Base-by-base conservation (phyloP, 2,888 invertebrate species). In the Nemotelus nigrinus region DNA sequence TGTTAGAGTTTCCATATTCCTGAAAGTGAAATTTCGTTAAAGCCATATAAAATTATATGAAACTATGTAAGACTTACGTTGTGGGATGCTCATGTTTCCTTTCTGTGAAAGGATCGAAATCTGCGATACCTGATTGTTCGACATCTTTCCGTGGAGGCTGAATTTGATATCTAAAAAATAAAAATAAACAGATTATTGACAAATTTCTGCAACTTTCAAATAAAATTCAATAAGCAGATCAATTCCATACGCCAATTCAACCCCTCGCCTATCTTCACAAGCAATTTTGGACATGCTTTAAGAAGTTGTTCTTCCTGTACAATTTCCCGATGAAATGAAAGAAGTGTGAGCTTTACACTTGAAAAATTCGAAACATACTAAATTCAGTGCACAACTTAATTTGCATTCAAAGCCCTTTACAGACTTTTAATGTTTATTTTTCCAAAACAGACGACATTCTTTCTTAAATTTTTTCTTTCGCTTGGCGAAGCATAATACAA, bases 1-100 rank as follows among this genome's bases (percentile, higher is more conserved):
- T 82, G 96, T 96, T 82, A 98, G 89, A 0, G 97, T 96, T 86
- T 96, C 96, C 88, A 92, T 91, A 88, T 96, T 95, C 80, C 97
- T 97, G 88, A n/a, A 84, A 57, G 58, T 70, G 10, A 8, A 45
- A 39, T 60, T 57, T 47, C 8, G 55, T 39, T 8, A 25, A 41
- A 39, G 43, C 7, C 60, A 41, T 47, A 64, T 67, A 39, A n/a
- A 53, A 50, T 50, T 48, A n/a, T 3, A 74, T 5, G 44, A 39
- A 47, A 64, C 53, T 68, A 25, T 43, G 63, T 58, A 41, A 70
- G 71, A 90, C 94, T 93, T 90, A 95, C 94, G 94, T 93, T 80
- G 94, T 94, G 78, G 94, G 93, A 87, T 93, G 93, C 68, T 91
- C 91, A 83, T 92, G 87, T 82, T 90, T 90, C 76, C 95, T 89